Evolutionary conservation across 2,888 invertebrate genomes (phyloP).

Genomic region (Galeopsomyia nigrocyanea): DNA sequence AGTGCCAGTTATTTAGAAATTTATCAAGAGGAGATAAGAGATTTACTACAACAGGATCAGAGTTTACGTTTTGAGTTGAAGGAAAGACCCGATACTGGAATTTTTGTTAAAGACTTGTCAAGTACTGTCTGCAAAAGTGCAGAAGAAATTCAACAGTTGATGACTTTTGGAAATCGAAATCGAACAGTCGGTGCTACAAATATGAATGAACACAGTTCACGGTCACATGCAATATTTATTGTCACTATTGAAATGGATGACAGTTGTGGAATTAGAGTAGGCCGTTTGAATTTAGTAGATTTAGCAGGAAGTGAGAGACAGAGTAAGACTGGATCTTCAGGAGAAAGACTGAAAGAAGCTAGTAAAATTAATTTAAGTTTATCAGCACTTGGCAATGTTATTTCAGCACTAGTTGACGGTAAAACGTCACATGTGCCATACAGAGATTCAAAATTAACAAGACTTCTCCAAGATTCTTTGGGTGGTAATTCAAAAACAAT

Average conservation of each 20-base stretch:
- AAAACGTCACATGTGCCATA: slow-evolving; percentile 97
- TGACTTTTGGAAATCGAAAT: slow-evolving; percentile 94
- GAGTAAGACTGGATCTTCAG: slow-evolving; percentile 95
- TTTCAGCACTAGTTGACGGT: slow-evolving; percentile 94
- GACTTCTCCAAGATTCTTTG: slow-evolving; percentile 95
- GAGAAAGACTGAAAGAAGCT: slow-evolving; percentile 93
- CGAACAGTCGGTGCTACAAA: slow-evolving; percentile 96
- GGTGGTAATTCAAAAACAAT: slow-evolving; percentile 99
- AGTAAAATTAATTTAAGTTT: slow-evolving; percentile 97
- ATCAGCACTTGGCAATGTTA: slow-evolving; percentile 98
- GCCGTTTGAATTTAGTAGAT: slow-evolving; percentile 97
- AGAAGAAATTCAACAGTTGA: slow-evolving; percentile 92
- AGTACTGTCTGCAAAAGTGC: slow-evolving; percentile 95
- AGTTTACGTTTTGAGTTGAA: slow-evolving; percentile 79
- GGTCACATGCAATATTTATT: slow-evolving; percentile 98
- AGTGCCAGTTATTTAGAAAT: slow-evolving; percentile 97
- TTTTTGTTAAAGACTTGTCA: slow-evolving; percentile 96
- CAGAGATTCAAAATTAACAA: slow-evolving; percentile 96
- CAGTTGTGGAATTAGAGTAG: slow-evolving; percentile 77
- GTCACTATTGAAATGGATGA: slow-evolving; percentile 95
- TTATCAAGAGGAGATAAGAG: slow-evolving; percentile 91
- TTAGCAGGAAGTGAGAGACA: slow-evolving; percentile 98
- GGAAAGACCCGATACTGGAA: slow-evolving; percentile 86
- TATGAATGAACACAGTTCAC: slow-evolving; percentile 98
- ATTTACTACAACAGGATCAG: slow-evolving; percentile 77